Evolutionary conservation across 2,113 vertebrate species (phyloP), one percentile per base, ranked within the genome.

Genomic region (Gymnorhina tibicen): DNA sequence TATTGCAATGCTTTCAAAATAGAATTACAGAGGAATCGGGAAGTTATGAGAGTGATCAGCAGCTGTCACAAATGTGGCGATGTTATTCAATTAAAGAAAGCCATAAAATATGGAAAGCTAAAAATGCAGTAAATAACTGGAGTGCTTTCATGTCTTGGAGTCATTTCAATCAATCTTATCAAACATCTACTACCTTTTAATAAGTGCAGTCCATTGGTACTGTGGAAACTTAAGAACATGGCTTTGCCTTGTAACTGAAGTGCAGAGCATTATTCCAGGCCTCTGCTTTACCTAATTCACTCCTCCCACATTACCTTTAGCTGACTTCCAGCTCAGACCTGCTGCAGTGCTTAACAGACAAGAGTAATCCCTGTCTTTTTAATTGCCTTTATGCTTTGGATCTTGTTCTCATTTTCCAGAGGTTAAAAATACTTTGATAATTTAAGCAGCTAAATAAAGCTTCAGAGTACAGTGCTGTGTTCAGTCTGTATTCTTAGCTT

Each of bases 361-460:
- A 70, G 41, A 87, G 53, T 55, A 94, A 89, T 80, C 78, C 67
- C 87, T 73, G 50, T 42, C 78, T 80, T 89, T 91, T 94, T 90
- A 95, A 96, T 94, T 97, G 91, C 50, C 78, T 93, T 76, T 89
- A 93, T 80, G 35, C 87, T 93, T 95, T 79, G 63, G 83, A 87
- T 87, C 93, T 82, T 77, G 70, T 85, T 96, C 91, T 85, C 93
- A 90, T 95, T 96, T 96, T 94, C 47, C 46, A 83, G 78, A 94
- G 59, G 75, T 96, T 93, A 96, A 96, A 96, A 97, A 97, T 96
- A 96, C 82, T 67, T 90, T 33, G 82, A 78, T 96, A 97, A 96
- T 96, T 96, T 88, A 84, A 85, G 90, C 68, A 88, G 95, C 93
- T 96, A 96, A 96, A 95, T 91, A 95, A 95, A 95, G 85, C 75